A percentile compares a stretch with the other conserved stretches of the same genome.
Conservation (phyloP, 2,888 invertebrate genomes). For the Tillus elongatus region DNA sequence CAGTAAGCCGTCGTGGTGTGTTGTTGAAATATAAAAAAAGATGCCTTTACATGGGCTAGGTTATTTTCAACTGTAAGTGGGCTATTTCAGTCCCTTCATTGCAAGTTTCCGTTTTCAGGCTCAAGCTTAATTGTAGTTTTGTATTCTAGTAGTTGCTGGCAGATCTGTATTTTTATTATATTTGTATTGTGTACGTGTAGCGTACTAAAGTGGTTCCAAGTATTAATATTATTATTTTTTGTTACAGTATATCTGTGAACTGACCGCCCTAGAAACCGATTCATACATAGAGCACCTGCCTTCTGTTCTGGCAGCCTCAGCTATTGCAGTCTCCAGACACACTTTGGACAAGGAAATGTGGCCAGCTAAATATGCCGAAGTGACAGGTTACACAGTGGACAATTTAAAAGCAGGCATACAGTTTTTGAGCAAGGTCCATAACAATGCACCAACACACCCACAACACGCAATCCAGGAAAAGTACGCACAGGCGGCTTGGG, state of each 20-base stretch:
- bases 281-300: constrained; percentile 75
- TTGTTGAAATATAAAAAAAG: too few relatives aligned
- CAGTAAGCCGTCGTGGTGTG: too few relatives aligned
- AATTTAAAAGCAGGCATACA: constrained; percentile 60
- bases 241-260: constrained; percentile 70
- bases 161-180: too few relatives aligned
- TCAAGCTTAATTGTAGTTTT: too few relatives aligned
- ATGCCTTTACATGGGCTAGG: too few relatives aligned
- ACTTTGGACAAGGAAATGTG: constrained; percentile 55
- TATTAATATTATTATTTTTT: constrained; percentile 20
- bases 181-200: too few relatives aligned
- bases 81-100: too few relatives aligned
- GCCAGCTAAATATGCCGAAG: constrained; percentile 54
- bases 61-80: too few relatives aligned
- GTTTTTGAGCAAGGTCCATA: constrained; percentile 61
- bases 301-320: constrained; percentile 71
- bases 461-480: constrained; percentile 87
- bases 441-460: constrained; percentile 53
- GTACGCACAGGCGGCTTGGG: too few relatives aligned
- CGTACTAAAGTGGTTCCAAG: too few relatives aligned
- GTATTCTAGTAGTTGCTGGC: too few relatives aligned
- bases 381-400: constrained; percentile 58
- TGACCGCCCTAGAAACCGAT: constrained; percentile 79
- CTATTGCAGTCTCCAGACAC: constrained; percentile 73
- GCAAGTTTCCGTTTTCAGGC: too few relatives aligned